These are phyloP conservation scores for Elephantulus edwardii DNA, from an alignment of 2,113 vertebrate genomes.

Conservation along the genomic window DNA sequence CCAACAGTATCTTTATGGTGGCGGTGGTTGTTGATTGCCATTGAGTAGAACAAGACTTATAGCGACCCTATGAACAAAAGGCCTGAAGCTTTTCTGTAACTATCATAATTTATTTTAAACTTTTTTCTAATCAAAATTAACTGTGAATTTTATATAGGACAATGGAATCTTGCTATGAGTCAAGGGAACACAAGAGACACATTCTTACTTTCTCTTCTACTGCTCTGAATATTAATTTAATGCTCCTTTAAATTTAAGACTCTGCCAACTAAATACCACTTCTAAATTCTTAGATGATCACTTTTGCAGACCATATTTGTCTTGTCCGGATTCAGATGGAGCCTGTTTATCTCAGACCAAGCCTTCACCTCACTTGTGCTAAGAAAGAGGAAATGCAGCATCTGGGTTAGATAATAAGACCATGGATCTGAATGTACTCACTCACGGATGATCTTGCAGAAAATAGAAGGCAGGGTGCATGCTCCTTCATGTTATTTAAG, in stretches of 20 bases:
- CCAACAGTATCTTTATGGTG: too few species aligned
- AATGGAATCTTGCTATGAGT: not conserved
- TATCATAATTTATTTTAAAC: too few species aligned
- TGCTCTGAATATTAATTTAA: not conserved
- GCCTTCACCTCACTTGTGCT: not conserved
- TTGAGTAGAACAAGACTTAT: too few species aligned
- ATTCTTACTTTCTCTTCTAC: not conserved
- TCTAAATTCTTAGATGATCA: constrained; percentile 2
- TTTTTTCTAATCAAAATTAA: constrained; percentile 16
- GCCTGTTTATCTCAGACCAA: constrained; percentile 12
- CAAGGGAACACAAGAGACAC: not conserved
- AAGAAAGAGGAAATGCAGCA: constrained; percentile 10
- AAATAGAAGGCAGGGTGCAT: not conserved
- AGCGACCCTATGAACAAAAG: too few species aligned
- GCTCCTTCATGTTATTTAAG: not conserved
- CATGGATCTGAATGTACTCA: not conserved
- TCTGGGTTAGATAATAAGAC: not conserved
- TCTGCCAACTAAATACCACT: not conserved
- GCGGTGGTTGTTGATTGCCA: too few species aligned
- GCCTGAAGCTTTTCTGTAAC: too few species aligned
- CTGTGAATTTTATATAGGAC: not conserved
- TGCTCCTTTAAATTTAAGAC: not conserved
- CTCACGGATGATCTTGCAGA: not conserved
- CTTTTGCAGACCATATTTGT: constrained; percentile 24
- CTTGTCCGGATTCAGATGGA: constrained; percentile 25